Conservation (phyloP, 2,113 vertebrate species). For the Colossoma macropomum region DNA sequence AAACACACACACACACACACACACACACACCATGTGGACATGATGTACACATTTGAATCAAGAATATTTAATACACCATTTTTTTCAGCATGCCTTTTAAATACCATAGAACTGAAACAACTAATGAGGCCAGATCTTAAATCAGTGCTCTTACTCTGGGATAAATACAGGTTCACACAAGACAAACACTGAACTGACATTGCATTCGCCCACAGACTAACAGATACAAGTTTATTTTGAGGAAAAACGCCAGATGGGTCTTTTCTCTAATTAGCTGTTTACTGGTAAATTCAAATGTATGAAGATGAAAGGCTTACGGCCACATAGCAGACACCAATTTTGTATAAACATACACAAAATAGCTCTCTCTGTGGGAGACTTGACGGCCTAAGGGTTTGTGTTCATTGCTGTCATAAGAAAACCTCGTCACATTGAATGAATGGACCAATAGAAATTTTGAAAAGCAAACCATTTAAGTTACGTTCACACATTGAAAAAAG, state of each 20-base stretch:
- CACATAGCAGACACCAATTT: not conserved
- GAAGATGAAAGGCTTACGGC: conserved; percentile 14
- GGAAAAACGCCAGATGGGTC: not conserved
- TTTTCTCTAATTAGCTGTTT: conserved; percentile 11
- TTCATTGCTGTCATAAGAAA: not conserved
- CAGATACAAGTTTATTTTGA: not conserved
- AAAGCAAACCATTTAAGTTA: no score
- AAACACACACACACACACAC: no score
- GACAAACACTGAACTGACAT: not conserved
- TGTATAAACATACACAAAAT: not conserved
- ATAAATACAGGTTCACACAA: not conserved
- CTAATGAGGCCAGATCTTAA: not conserved
- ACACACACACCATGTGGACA: no score
- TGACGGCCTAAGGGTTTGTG: not conserved
- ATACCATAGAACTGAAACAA: not conserved
- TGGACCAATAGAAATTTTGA: no score
- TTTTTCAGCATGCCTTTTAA: not conserved
- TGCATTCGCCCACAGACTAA: not conserved
- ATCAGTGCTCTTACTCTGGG: not conserved
- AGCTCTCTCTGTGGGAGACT: not conserved
- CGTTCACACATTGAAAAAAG: no score
- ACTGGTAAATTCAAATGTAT: conserved; percentile 10
- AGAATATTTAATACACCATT: not conserved
- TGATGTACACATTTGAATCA: not conserved
- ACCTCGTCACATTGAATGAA: no score